These are phyloP conservation scores for Antennarius striatus DNA, from an alignment of 2,113 vertebrate genomes.

Conservation along the genomic window DNA sequence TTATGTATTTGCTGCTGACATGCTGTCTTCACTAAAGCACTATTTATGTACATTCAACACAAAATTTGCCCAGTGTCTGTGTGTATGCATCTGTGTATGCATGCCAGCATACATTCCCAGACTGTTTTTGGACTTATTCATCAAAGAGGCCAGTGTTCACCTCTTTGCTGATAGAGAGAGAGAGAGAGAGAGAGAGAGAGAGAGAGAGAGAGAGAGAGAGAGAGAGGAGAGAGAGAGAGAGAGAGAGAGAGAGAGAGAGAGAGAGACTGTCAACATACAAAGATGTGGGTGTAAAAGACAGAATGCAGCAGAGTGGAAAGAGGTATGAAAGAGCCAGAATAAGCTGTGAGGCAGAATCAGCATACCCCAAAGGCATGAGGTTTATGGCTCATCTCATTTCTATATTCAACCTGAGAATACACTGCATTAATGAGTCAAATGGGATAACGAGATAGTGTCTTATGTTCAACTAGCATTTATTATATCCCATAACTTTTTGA, in stretches of 20 bases:
- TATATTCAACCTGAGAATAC: too few relatives aligned
- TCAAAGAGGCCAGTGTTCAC: conserved; percentile 77
- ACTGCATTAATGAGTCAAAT: too few relatives aligned
- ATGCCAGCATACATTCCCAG: conserved; percentile 47
- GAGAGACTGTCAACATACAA: conserved; percentile 33
- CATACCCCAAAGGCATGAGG: too few relatives aligned
- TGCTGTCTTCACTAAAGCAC: conserved; percentile 44
- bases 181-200: conserved; percentile 30
- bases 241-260: conserved; percentile 27
- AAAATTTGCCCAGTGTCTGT: conserved; percentile 50
- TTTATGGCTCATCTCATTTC: too few relatives aligned
- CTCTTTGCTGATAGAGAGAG: conserved; percentile 36
- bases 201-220: conserved; percentile 32
- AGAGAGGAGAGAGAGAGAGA: conserved; percentile 33
- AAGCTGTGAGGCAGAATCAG: conserved; percentile 19
- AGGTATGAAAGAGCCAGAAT: conserved; percentile 33
- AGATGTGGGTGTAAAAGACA: conserved; percentile 29
- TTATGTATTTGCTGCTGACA: too few relatives aligned
- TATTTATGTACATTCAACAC: conserved; percentile 51
- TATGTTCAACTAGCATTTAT: background rate
- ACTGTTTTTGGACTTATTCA: conserved; percentile 62
- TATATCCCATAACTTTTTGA: conserved; percentile 24
- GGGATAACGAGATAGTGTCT: too few relatives aligned
- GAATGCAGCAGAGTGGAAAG: conserved; percentile 4
- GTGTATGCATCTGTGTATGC: conserved; percentile 31